Evolutionary conservation across 2,113 vertebrate genomes (phyloP).

Genomic region (Sterna hirundo): DNA sequence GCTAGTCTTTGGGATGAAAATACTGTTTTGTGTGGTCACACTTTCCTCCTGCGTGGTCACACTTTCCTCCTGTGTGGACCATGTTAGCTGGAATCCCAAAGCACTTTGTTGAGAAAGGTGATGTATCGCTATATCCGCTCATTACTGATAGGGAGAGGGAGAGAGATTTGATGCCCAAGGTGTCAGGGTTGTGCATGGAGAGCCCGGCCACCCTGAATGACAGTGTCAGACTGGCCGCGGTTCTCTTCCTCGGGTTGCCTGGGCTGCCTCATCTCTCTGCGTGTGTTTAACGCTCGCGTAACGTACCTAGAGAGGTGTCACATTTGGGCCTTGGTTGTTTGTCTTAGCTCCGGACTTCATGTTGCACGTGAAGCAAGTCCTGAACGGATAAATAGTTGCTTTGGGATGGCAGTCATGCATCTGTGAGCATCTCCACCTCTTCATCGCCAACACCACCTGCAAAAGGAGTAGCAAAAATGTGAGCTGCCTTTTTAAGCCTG

Average conservation of each 20-base stretch:
- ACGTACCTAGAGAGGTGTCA: not conserved
- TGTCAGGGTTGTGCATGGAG: not conserved
- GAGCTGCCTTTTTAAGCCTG: not conserved
- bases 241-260: not conserved
- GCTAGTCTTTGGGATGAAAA: not conserved
- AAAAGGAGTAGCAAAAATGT: not conserved
- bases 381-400: not conserved
- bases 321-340: not conserved
- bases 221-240: not conserved
- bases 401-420: not conserved
- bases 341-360: not conserved
- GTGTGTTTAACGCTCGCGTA: not conserved
- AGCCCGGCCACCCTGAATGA: not conserved
- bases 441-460: not conserved
- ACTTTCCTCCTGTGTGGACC: not conserved
- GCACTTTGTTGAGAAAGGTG: not conserved
- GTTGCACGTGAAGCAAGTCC: not conserved
- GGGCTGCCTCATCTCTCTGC: not conserved
- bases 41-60: not conserved
- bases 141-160: fast-evolving
- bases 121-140: fast-evolving
- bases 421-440: not conserved
- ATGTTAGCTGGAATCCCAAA: not conserved
- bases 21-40: not conserved
- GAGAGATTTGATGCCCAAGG: too few species aligned